phyloP scores from a whole-genome alignment of 2,797 vertebrate genomes.

The Mormyrops attenuatus region DNA sequence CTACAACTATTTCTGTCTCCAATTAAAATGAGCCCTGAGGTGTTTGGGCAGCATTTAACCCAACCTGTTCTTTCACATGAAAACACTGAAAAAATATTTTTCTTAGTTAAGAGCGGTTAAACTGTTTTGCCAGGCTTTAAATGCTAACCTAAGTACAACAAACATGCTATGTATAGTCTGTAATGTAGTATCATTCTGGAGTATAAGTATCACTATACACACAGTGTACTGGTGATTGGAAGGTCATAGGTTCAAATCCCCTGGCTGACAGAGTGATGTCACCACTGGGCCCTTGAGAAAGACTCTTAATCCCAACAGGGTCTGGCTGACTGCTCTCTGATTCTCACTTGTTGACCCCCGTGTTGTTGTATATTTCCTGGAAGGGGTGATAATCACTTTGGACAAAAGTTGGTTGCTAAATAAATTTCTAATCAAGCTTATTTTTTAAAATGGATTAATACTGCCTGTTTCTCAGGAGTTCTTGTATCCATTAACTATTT shows the following conservation, averaged over 20 bases:
- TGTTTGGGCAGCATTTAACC: not conserved
- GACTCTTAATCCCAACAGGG: not conserved
- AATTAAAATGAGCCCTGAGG: not conserved
- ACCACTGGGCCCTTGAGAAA: not conserved
- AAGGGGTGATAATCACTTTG: not conserved
- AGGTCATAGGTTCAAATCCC: not conserved
- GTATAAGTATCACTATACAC: not conserved
- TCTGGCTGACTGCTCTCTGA: not conserved
- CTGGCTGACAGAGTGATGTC: not conserved
- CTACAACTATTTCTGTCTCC: constrained; percentile 3
- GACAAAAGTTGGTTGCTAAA: not conserved
- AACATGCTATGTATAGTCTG: not conserved
- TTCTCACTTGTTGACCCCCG: not conserved
- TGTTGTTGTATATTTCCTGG: not conserved
- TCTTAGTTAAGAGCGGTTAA: not conserved
- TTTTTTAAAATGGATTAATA: not conserved
- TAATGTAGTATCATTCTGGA: not conserved
- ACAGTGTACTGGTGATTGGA: not conserved
- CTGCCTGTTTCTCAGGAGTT: not conserved
- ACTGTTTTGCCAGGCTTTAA: not conserved
- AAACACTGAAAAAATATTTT: not conserved
- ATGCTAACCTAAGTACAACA: not conserved
- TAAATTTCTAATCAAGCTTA: not conserved
- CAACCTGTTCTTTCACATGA: constrained; percentile 18
- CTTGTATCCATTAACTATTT: not conserved